A percentile compares a stretch with the other conserved stretches of the same genome.
phyloP scores from a whole-genome alignment of 2,113 vertebrate genomes.

The Enhydra lutris region DNA sequence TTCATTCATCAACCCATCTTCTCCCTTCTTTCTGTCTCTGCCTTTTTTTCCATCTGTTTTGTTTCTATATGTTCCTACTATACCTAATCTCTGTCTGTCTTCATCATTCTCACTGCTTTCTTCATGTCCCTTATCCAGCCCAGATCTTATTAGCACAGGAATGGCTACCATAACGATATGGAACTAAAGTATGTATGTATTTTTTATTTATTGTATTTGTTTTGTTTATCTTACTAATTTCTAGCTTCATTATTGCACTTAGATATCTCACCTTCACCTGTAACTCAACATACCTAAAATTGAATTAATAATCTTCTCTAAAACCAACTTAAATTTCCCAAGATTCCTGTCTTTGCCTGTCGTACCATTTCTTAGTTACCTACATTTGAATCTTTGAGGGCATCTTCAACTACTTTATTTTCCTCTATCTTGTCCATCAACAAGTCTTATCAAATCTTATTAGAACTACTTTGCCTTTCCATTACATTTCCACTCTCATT shows the following conservation, averaged over 20 bases:
- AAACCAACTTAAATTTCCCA: conserved; percentile 10
- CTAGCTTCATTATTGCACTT: background rate
- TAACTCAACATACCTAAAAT: conserved; percentile 28
- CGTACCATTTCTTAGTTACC: background rate
- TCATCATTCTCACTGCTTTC: conserved; percentile 15
- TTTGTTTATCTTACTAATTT: conserved; percentile 47
- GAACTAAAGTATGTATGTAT: conserved; percentile 52
- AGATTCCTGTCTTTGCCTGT: background rate
- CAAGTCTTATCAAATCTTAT: background rate
- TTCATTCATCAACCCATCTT: background rate
- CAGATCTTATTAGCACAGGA: conserved; percentile 50
- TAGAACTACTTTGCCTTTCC: background rate
- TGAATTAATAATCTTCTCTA: conserved; percentile 28
- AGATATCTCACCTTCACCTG: background rate
- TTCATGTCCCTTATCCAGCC: conserved; percentile 13
- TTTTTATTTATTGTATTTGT: conserved; percentile 51
- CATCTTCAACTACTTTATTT: background rate
- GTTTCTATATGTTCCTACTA: conserved; percentile 12
- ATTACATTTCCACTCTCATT: background rate
- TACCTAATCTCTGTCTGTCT: conserved; percentile 10
- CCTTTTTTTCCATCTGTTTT: conserved; percentile 33
- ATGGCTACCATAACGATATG: conserved; percentile 47
- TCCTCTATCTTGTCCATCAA: background rate
- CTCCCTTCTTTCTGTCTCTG: background rate
- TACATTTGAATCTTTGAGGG: background rate